Base-by-base conservation (phyloP, 1,140 invertebrate species). In the Atta colombica region DNA sequence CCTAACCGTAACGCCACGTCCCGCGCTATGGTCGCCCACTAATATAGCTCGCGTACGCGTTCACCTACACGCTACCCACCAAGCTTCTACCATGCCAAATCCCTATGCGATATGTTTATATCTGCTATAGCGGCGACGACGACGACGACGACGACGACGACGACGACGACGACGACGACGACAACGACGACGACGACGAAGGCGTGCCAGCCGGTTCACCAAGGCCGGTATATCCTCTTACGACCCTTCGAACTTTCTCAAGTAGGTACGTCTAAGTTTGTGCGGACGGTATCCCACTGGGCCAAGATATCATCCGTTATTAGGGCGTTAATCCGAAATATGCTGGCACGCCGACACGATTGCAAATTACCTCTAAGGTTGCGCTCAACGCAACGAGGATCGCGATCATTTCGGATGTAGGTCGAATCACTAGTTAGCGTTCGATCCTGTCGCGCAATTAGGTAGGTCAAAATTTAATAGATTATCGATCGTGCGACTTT, bases 281-380 rank as follows among this genome's bases (percentile, higher is more conserved):
- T 90, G 87, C 85, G 90, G 89, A 91, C 88, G 72, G 88, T 90
- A 91, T 92, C 93, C 89, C 93, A 89, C 63, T 18, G 91, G 90
- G 85, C 87, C 78, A 69, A 93, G 93, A 93, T 93, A 93, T 93
- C 92, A 93, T 93, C 92, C 91, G 89, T 93, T 94, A 93, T 93
- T 94, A 93, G 89, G 86, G 90, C 78, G 88, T 93, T 94, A 94
- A 93, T 93, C 91, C 91, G 88, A 93, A 93, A 93, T 92, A 92
- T 85, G 88, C 89, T 89, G 86, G 84, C 71, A 63, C 81, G 78
- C 77, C 74, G 75, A 90, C 84, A 87, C 90, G 86, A 91, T 93
- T 90, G 89, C 92, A 92, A 93, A 93, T 93, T 93, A 92, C 88
- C 88, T 89, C 63, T 90, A 85, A 89, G 87, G 75, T 69, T 81